phyloP scores from a whole-genome alignment of 2,113 vertebrate species.

The Odontesthes bonariensis region DNA sequence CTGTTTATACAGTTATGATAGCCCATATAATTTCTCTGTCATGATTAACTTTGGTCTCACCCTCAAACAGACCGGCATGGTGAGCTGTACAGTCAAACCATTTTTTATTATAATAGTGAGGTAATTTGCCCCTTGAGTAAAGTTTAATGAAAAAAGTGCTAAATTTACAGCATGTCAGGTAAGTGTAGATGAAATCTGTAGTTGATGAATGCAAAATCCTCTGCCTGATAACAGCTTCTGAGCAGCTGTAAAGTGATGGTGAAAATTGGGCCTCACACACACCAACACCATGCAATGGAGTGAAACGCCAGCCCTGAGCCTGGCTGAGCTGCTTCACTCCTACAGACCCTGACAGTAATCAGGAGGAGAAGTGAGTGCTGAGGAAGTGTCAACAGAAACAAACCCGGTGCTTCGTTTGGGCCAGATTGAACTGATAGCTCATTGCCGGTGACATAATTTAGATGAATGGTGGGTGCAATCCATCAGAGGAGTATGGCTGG shows the following conservation, averaged over 20 bases:
- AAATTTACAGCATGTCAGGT: conserved; percentile 23
- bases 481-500: conserved; percentile 80
- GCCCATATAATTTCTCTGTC: conserved; percentile 20
- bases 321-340: conserved; percentile 50
- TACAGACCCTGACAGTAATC: conserved; percentile 77
- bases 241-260: conserved; percentile 48
- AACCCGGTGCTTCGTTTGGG: conserved; percentile 81
- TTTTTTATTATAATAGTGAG: conserved; percentile 29
- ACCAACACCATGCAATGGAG: conserved; percentile 9
- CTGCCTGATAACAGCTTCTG: conserved; percentile 29
- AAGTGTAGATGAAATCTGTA: conserved; percentile 20
- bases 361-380: conserved; percentile 77
- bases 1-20: conserved; percentile 26
- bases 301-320: not conserved
- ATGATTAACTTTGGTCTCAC: conserved; percentile 24
- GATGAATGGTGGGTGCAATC: conserved; percentile 88
- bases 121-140: conserved; percentile 33
- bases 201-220: conserved; percentile 23
- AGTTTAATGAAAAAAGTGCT: conserved; percentile 37
- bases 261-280: conserved; percentile 44
- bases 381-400: conserved; percentile 84
- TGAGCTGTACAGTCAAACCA: conserved; percentile 42
- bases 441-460: conserved; percentile 89
- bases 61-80: not conserved
- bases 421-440: conserved; percentile 82